phyloP scores from a whole-genome alignment of 2,113 vertebrate genomes.

The Panurus biarmicus region DNA sequence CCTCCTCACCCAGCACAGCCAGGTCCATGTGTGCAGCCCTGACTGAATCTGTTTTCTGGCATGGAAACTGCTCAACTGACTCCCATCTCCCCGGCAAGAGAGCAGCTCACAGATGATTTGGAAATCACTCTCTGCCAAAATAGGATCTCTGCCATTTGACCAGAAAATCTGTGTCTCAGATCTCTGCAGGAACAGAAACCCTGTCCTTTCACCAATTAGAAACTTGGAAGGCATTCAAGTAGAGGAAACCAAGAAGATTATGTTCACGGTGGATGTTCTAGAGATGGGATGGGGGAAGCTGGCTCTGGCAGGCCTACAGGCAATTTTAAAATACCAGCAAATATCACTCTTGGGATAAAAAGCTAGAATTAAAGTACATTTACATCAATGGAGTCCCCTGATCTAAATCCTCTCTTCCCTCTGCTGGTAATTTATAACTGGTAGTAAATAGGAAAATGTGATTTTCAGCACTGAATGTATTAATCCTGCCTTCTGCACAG shows the following conservation, averaged over 20 bases:
- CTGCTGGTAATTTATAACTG: not conserved
- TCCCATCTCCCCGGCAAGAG: not conserved
- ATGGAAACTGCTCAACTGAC: not conserved
- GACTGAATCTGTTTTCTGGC: not conserved
- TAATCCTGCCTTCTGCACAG: not conserved
- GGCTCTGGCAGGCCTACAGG: not conserved
- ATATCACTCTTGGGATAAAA: not conserved
- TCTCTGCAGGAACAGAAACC: not conserved
- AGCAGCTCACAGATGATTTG: not conserved
- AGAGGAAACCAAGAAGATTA: not conserved
- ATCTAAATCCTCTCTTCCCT: not conserved
- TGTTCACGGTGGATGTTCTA: not conserved
- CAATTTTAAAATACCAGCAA: not conserved
- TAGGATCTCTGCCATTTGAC: not conserved
- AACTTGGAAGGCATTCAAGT: not conserved
- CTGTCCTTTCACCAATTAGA: not conserved
- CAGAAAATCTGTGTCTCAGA: conserved; percentile 3
- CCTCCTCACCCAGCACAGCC: not conserved
- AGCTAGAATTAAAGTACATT: not conserved
- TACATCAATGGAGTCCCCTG: not conserved
- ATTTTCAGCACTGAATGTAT: not conserved
- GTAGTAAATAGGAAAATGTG: not conserved
- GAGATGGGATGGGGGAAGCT: not conserved
- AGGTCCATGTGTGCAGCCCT: not conserved
- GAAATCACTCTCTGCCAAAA: not conserved